Percentiles rank a stretch among this genome's conserved stretches.
Evolutionary conservation across 2,797 vertebrate species (phyloP).

Genomic region (Cyclopterus lumpus): DNA sequence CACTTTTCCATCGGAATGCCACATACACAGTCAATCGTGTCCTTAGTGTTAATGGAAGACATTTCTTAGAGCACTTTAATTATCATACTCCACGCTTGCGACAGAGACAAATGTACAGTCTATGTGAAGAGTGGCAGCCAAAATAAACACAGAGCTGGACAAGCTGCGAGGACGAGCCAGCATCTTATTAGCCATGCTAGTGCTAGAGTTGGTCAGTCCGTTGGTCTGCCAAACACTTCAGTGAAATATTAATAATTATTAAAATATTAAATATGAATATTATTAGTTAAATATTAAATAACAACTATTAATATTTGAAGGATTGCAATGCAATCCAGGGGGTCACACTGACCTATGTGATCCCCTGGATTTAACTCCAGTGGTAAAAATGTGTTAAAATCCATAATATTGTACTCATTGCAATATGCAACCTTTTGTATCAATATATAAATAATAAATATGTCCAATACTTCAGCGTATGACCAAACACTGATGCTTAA

Average conservation of each 20-base stretch:
- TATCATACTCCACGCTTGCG: conserved; percentile 24
- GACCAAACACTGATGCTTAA: not conserved
- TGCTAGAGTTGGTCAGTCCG: not conserved
- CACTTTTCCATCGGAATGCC: conserved; percentile 39
- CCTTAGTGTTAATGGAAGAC: conserved; percentile 43
- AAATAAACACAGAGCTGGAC: conserved; percentile 7
- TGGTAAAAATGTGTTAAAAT: not conserved
- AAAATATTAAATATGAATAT: too few relatives aligned
- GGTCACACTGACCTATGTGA: not conserved
- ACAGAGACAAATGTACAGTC: conserved; percentile 22
- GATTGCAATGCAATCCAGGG: not conserved
- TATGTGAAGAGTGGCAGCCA: not conserved
- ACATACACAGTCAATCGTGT: conserved; percentile 45
- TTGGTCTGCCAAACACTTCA: too few relatives aligned
- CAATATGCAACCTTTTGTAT: not conserved
- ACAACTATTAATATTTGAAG: not conserved
- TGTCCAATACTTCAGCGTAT: not conserved
- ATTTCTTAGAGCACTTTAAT: conserved; percentile 40
- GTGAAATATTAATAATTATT: too few relatives aligned
- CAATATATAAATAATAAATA: not conserved
- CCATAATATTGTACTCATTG: not conserved
- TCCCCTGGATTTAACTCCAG: not conserved
- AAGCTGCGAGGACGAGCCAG: not conserved
- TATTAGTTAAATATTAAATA: too few relatives aligned
- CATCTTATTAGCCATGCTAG: not conserved